Evolutionary conservation across 2,113 vertebrate species (phyloP), one percentile per base, ranked within the genome.

Genomic region (Channa argus): DNA sequence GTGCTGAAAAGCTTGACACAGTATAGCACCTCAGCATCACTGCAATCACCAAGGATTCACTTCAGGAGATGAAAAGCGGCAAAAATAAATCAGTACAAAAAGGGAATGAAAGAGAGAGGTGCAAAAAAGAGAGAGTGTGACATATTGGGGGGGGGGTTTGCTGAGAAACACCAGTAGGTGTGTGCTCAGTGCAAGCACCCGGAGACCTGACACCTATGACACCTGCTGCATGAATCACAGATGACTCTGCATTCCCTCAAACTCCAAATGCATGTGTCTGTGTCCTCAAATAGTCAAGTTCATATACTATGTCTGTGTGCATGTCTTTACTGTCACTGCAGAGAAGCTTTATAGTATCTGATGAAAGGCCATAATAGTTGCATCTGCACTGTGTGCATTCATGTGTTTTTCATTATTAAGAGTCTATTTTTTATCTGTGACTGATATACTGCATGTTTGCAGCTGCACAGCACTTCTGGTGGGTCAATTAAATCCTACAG

Each of bases 191-290:
- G 38, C 50, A 2, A 58, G 45, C 45, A 78, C 72, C 55, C 47
- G 15, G 52, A 63, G 51, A 77, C 71, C 60, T 63, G 62, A 62
- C 46, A 74, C 51, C 83, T 81, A 55, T 80, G 58, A 88, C 81
- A 80, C 82, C 50, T 83, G 83, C 71, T 3, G 61, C 71, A 80
- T 24, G 24, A 24, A 24, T 24, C 24, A 24, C 24, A 24, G 50
- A 15, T 5, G 33, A 44, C 43, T 70, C 50, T 59, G 55, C 64
- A 61, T 80, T 73, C 74, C 12, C 71, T 70, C 72, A 69, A 43
- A 46, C 71, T 53, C 65, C 58, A 10, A 13, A 15, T 36, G 34
- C 24, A 45, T 44, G 50, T 41, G 5, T 54, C 3, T 62, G 55
- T 61, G 24, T 66, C 33, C 14, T 62, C 15, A 11, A 33, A 41